These are phyloP conservation scores for Cassiopea andromeda DNA, from an alignment of 30 jellyfish, hydroid and myxozoan species.

Conservation along the genomic window DNA sequence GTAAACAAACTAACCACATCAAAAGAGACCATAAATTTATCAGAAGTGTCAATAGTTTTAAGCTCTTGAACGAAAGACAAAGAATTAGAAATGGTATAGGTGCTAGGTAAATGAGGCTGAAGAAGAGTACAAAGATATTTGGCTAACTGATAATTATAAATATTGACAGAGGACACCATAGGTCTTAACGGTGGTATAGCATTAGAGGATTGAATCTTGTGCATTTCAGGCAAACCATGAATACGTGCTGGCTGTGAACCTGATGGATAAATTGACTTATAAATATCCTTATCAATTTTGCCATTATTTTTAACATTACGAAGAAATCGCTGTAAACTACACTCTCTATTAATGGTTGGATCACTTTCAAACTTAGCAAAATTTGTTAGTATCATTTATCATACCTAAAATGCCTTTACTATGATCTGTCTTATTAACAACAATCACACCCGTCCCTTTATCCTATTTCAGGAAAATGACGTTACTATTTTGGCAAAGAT, in stretches of 20 bases:
- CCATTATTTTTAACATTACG: neutral
- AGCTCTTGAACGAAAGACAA: slow-evolving; percentile 14
- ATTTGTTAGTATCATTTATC: neutral
- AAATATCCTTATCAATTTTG: neutral
- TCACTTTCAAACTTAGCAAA: neutral
- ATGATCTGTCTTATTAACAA: neutral
- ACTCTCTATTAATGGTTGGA: neutral
- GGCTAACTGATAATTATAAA: neutral
- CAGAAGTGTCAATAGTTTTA: neutral
- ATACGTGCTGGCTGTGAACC: neutral
- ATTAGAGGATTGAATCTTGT: neutral
- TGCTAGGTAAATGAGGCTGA: slow-evolving; percentile 15
- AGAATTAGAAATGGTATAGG: neutral
- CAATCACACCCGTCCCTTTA: neutral
- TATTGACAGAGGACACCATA: neutral
- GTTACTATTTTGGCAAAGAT: neutral
- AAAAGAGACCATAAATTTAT: slow-evolving; percentile 16
- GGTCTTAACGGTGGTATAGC: neutral
- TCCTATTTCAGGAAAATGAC: neutral
- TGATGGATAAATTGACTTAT: neutral
- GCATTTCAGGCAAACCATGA: neutral
- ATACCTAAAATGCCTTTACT: neutral
- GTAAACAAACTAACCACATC: slow-evolving; percentile 20
- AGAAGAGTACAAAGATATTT: slow-evolving; percentile 21
- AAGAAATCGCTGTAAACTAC: neutral